A percentile compares a stretch with the other conserved stretches of the same genome.
Conservation (phyloP, 2,113 vertebrate species). For the Callorhinus ursinus region DNA sequence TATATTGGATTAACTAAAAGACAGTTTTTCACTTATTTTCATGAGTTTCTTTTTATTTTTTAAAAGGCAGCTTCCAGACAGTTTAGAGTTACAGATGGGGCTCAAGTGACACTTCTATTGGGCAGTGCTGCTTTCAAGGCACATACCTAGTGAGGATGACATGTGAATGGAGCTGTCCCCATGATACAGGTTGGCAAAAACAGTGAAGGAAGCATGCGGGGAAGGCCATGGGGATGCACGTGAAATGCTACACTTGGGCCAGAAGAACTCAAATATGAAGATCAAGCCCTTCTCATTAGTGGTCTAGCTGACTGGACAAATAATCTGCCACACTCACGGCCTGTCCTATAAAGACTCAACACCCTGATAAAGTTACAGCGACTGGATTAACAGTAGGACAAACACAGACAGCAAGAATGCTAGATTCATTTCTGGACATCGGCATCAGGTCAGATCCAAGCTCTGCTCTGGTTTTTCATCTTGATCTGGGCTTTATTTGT, state of each 20-base stretch:
- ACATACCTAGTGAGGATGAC: background rate
- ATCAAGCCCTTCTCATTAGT: background rate
- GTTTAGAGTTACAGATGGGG: background rate
- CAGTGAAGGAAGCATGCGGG: fast-evolving
- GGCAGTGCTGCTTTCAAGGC: background rate
- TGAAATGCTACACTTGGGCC: fast-evolving
- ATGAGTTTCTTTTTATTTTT: background rate
- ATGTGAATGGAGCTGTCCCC: background rate
- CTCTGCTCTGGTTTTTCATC: background rate
- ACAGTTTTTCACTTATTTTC: background rate
- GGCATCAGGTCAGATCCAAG: fast-evolving
- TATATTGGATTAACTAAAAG: background rate
- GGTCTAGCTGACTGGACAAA: fast-evolving
- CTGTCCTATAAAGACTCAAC: background rate
- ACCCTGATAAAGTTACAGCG: fast-evolving
- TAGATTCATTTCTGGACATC: background rate
- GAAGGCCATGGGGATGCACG: background rate
- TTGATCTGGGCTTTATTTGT: background rate
- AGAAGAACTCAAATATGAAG: fast-evolving
- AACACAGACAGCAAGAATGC: fast-evolving
- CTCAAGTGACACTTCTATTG: fast-evolving
- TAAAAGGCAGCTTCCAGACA: background rate
- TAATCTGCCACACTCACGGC: background rate
- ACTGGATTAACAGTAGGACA: fast-evolving
- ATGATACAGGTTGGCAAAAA: background rate